Base-by-base conservation (phyloP, 2,797 vertebrate species). In the Etheostoma nigrum region DNA sequence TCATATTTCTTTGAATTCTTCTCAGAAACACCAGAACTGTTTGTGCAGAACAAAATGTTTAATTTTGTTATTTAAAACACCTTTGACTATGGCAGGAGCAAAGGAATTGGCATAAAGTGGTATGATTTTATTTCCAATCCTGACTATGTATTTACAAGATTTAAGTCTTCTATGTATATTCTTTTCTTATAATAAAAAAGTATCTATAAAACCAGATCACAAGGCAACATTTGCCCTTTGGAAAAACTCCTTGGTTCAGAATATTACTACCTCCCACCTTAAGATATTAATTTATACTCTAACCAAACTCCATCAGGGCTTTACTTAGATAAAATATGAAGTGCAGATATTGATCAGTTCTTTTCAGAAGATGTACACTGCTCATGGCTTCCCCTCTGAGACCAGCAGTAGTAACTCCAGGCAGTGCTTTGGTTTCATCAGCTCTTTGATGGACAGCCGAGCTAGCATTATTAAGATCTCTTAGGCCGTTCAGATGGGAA, bases 391-490 rank as follows among this genome's bases (percentile, higher is more conserved):
- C 78, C 72, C 68, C 86, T 45, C 48, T 19, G 83, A 80, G 84
- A 76, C 33, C 40, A 5, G 16, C 61, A 0, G 57, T 25, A 2
- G 81, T 60, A 73, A 69, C 77, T 69, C 52, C 61, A 68, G 64
- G 45, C 60, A 14, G n/a, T 2, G 6, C 30, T 4, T 18, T 0
- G 33, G 72, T 88, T 79, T 74, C 64, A 1, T 88, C 80, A 90
- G 79, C 75, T 67, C 61, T 76, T 23, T 84, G 85, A 88, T 3
- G n/a, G 74, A 84, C 86, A 68, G 76, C 36, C 2, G 4, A 58
- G 72, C 51, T 13, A 16, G 65, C 85, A 78, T 79, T 81, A 69
- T 79, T 74, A 76, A 52, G 74, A 70, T 61, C 69, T 74, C 36
- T 2, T 10, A 76, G 63, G 30, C 36, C 5, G 44, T 63, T 70